Evolutionary conservation across 92 coral and sea anemone genomes (phyloP).

Genomic region (Ricordea florida): DNA sequence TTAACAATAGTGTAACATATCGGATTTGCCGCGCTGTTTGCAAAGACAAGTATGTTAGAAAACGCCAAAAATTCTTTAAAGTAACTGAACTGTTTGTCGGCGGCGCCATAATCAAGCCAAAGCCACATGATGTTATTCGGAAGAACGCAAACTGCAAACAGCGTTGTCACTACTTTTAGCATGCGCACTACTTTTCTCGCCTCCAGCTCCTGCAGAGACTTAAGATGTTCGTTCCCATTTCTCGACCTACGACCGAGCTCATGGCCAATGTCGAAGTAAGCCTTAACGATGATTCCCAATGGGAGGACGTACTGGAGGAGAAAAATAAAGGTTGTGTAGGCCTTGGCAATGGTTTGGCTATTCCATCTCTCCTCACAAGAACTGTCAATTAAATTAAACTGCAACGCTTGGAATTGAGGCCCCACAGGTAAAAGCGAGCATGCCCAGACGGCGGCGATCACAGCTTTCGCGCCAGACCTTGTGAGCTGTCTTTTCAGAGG

Average conservation of each 20-base stretch:
- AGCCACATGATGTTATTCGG: slow-evolving; percentile 76
- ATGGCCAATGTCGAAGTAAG: slow-evolving; percentile 54
- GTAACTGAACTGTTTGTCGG: slow-evolving; percentile 48
- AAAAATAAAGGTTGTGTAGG: slow-evolving; percentile 61
- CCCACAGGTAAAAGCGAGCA: slow-evolving; percentile 55
- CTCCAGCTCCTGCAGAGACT: slow-evolving; percentile 47
- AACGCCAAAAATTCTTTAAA: slow-evolving; percentile 71
- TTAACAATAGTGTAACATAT: slow-evolving; percentile 69
- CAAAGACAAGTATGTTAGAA: slow-evolving; percentile 72
- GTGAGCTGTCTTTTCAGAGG: slow-evolving; percentile 68
- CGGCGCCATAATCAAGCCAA: slow-evolving; percentile 79
- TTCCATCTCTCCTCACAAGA: slow-evolving; percentile 71
- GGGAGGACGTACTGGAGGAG: slow-evolving; percentile 66
- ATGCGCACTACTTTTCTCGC: slow-evolving; percentile 66
- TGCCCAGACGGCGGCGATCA: slow-evolving; percentile 59
- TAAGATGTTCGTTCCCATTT: slow-evolving; percentile 38
- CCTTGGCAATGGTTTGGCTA: slow-evolving; percentile 1
- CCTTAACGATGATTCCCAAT: slow-evolving; percentile 57
- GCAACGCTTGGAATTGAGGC: slow-evolving; percentile 50
- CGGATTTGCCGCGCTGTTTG: slow-evolving; percentile 91
- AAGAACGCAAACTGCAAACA: slow-evolving; percentile 65
- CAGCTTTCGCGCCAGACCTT: slow-evolving; percentile 30
- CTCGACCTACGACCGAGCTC: slow-evolving; percentile 32
- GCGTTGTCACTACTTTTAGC: slow-evolving; percentile 72
- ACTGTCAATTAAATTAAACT: not conserved